Evolutionary conservation across 2,113 vertebrate species (phyloP).

Genomic region (Bolborhynchus lineola): DNA sequence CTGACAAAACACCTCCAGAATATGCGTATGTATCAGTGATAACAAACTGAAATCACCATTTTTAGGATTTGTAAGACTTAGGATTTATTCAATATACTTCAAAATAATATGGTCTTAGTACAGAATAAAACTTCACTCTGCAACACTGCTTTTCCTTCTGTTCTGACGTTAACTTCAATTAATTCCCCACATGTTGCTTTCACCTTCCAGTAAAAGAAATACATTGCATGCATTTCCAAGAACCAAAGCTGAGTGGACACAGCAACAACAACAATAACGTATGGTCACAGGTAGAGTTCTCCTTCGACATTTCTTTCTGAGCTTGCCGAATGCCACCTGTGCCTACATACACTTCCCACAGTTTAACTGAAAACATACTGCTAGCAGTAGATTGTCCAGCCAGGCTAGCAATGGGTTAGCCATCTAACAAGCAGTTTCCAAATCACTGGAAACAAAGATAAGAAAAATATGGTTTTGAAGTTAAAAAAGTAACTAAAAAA

Average conservation of each 20-base stretch:
- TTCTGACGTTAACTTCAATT: neutral
- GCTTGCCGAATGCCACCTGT: neutral
- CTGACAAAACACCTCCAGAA: neutral
- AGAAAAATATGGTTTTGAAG: neutral
- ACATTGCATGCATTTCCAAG: neutral
- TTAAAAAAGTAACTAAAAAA: neutral
- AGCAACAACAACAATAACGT: neutral
- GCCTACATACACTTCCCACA: neutral
- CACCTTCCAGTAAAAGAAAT: neutral
- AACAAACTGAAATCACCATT: neutral
- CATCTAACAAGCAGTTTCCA: neutral
- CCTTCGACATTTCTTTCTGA: neutral
- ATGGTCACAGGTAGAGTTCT: neutral
- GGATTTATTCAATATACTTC: neutral
- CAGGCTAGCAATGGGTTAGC: neutral
- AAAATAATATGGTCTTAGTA: neutral
- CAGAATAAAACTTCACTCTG: neutral
- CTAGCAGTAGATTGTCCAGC: neutral
- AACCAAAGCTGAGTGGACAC: neutral
- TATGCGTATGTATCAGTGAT: neutral
- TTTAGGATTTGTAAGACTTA: neutral
- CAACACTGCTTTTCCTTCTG: neutral
- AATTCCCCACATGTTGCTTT: neutral
- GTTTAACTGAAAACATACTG: neutral
- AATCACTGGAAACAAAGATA: neutral